phyloP scores from a whole-genome alignment of 2,797 vertebrate genomes.

The Tragelaphus oryx region DNA sequence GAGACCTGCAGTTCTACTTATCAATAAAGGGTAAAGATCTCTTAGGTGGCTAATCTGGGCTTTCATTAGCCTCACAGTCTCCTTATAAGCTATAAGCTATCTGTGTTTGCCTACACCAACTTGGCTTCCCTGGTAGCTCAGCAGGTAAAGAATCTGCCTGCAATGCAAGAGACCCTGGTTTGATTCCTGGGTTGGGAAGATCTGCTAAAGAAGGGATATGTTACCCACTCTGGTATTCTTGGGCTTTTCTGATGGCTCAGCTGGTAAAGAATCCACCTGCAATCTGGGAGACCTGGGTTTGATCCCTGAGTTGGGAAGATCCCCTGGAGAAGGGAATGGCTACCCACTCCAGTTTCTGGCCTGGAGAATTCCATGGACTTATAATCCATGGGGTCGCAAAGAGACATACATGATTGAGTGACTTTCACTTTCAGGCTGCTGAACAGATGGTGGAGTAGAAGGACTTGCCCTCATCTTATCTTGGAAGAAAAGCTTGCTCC shows the following conservation, averaged over 20 bases:
- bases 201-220: too few relatives aligned
- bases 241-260: too few relatives aligned
- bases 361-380: neutral
- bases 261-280: too few relatives aligned
- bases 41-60: neutral
- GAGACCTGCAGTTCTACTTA: neutral
- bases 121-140: neutral
- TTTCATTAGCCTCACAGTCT: neutral
- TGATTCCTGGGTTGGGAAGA: too few relatives aligned
- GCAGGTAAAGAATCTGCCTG: neutral
- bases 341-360: neutral
- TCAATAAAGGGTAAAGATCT: neutral
- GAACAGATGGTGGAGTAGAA: neutral
- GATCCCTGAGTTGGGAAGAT: neutral
- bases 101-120: neutral
- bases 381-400: neutral
- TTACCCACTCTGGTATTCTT: too few relatives aligned
- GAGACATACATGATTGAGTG: neutral
- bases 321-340: neutral
- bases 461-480: neutral
- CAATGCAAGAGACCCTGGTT: too few relatives aligned
- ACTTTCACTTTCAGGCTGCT: neutral
- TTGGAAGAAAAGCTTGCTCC: neutral
- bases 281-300: neutral
- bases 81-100: neutral